Percentiles rank a stretch among this genome's conserved stretches.
These are phyloP conservation scores for Flexamia atlantica DNA, from an alignment of 2,888 invertebrate species.

Conservation along the genomic window DNA sequence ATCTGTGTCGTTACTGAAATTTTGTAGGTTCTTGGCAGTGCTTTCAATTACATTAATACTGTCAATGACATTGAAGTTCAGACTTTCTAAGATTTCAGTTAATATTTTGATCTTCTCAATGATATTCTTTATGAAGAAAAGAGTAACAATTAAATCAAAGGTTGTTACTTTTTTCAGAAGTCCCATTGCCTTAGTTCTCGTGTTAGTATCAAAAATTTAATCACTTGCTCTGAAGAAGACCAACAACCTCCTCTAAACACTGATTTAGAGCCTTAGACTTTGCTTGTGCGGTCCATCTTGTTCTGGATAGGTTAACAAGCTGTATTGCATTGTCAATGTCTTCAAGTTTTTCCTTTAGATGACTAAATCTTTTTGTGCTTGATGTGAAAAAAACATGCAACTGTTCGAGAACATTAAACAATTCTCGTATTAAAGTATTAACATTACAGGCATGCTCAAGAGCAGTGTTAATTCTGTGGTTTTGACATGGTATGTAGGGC, in stretches of 20 bases:
- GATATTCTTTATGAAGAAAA: not conserved
- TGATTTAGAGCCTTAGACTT: not conserved
- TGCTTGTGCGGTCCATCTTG: conserved; percentile 55
- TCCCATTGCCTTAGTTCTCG: conserved; percentile 8
- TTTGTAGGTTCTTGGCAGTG: too few relatives aligned
- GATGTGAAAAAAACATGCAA: conserved; percentile 60
- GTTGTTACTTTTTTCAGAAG: not conserved
- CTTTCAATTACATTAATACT: too few relatives aligned
- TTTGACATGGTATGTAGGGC: conserved; percentile 60
- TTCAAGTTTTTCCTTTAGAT: conserved; percentile 42
- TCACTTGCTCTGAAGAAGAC: too few relatives aligned
- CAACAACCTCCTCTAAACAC: too few relatives aligned
- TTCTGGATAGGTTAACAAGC: conserved; percentile 28
- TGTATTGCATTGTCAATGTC: not conserved
- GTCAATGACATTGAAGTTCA: too few relatives aligned
- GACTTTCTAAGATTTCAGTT: not conserved
- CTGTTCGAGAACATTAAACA: conserved; percentile 60
- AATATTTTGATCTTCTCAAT: not conserved
- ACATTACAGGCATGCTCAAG: conserved; percentile 60
- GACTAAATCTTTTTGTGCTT: conserved; percentile 59
- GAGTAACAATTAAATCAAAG: not conserved
- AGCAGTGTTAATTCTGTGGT: conserved; percentile 59
- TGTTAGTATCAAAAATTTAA: not conserved
- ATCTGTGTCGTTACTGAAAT: too few relatives aligned
- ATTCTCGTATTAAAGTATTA: conserved; percentile 41